Conservation (phyloP, 2,113 vertebrate species). For the Oreochromis niloticus region DNA sequence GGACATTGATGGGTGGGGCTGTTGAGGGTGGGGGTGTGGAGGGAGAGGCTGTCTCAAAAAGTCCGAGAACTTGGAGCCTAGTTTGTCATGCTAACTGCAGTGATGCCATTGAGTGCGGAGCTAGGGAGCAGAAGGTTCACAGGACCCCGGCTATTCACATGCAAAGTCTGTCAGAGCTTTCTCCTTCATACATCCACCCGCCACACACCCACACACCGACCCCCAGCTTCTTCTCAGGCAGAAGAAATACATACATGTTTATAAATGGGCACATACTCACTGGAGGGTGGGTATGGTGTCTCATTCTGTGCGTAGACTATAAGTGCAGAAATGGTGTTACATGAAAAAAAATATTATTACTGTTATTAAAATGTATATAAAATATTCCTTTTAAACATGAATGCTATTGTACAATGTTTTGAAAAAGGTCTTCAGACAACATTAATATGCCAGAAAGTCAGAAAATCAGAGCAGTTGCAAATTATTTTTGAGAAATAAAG, state of each 20-base stretch:
- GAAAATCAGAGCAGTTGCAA: neutral
- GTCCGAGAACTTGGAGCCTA: constrained; percentile 64
- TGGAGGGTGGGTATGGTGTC: neutral
- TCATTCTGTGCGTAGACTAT: neutral
- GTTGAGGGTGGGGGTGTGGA: neutral
- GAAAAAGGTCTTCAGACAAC: neutral
- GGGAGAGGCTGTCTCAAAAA: constrained; percentile 7
- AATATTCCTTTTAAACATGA: neutral
- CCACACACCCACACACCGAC: neutral
- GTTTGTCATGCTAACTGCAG: constrained; percentile 74
- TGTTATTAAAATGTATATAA: neutral
- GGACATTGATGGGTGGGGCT: neutral
- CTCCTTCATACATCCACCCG: constrained; percentile 10
- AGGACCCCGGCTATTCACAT: constrained; percentile 74
- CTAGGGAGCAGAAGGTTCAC: constrained; percentile 76
- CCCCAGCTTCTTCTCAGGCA: neutral
- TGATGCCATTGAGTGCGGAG: constrained; percentile 65
- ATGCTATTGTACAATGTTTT: neutral
- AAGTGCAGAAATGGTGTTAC: neutral
- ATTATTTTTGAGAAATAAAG: neutral
- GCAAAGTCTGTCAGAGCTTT: constrained; percentile 63
- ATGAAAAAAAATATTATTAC: neutral
- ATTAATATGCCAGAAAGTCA: neutral
- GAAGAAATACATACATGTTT: constrained; percentile 51
- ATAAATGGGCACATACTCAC: constrained; percentile 25